These are phyloP conservation scores for Notamacropus eugenii DNA, from an alignment of 2,797 vertebrate species.

Conservation along the genomic window DNA sequence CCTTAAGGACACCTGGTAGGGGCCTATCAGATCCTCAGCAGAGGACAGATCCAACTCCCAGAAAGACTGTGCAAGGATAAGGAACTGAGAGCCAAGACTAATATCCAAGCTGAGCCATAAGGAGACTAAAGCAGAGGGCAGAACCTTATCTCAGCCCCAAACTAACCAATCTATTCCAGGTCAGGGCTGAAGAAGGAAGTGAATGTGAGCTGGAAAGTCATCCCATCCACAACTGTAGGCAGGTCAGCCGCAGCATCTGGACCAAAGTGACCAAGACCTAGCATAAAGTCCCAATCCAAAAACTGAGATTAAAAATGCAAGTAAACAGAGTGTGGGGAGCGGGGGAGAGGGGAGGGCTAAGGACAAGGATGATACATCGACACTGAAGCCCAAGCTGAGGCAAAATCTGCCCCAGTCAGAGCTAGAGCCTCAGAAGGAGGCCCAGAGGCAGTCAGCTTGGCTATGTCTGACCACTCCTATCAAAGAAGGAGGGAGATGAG, in stretches of 20 bases:
- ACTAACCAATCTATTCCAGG: not conserved
- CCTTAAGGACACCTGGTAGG: not conserved
- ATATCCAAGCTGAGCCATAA: not conserved
- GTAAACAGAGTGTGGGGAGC: no score
- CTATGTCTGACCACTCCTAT: not conserved
- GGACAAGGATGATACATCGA: no score
- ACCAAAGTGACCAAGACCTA: no score
- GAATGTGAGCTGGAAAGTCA: not conserved
- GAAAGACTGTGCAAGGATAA: not conserved
- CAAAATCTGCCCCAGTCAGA: no score
- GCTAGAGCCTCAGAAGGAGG: no score
- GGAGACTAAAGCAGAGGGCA: not conserved
- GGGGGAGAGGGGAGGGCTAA: no score
- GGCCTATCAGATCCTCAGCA: not conserved
- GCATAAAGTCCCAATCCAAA: no score
- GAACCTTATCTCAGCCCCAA: not conserved
- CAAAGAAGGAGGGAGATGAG: slow-evolving; percentile 44
- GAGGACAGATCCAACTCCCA: not conserved
- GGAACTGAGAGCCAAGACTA: not conserved
- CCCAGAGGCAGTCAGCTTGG: slow-evolving; percentile 16
- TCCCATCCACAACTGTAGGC: no score
- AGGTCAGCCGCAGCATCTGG: no score
- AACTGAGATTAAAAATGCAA: no score
- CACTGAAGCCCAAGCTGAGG: no score
- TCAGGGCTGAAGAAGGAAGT: not conserved